phyloP scores from a whole-genome alignment of 2,888 invertebrate species.

The Temnothorax unifasciatus region DNA sequence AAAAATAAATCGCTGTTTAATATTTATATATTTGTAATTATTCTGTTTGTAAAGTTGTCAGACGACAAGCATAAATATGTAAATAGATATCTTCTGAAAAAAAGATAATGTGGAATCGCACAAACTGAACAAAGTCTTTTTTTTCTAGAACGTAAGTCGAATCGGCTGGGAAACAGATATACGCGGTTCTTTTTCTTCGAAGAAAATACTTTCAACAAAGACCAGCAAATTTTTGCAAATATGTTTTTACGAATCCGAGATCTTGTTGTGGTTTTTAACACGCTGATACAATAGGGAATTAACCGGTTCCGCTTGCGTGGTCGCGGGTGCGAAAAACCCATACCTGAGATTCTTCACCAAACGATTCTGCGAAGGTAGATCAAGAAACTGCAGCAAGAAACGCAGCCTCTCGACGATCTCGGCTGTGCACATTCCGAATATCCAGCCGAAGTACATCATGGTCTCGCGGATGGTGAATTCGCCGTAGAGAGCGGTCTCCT shows the following conservation, averaged over 20 bases:
- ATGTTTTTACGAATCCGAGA: not conserved
- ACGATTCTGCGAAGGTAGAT: conserved; percentile 94
- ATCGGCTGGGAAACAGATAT: not conserved
- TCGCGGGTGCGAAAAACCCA: conserved; percentile 38
- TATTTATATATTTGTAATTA: not conserved
- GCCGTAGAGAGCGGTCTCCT: conserved; percentile 96
- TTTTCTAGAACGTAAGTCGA: not conserved
- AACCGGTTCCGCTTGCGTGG: not conserved
- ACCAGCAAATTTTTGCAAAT: not conserved
- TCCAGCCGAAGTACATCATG: conserved; percentile 98
- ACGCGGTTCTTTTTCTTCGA: not conserved
- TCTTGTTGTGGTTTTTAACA: not conserved
- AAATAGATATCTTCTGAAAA: not conserved
- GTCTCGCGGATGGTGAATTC: conserved; percentile 98
- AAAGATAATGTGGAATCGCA: not conserved
- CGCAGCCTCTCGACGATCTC: conserved; percentile 94
- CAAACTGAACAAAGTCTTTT: no score
- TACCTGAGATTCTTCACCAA: conserved; percentile 92
- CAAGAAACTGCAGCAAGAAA: conserved; percentile 95
- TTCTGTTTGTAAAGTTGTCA: not conserved
- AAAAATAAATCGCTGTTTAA: not conserved
- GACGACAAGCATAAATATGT: not conserved
- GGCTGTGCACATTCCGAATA: conserved; percentile 95
- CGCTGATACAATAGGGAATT: not conserved
- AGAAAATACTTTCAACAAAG: not conserved